Evolutionary conservation across 2,888 invertebrate genomes (phyloP).

Genomic region (Aporophyla lueneburgensis): DNA sequence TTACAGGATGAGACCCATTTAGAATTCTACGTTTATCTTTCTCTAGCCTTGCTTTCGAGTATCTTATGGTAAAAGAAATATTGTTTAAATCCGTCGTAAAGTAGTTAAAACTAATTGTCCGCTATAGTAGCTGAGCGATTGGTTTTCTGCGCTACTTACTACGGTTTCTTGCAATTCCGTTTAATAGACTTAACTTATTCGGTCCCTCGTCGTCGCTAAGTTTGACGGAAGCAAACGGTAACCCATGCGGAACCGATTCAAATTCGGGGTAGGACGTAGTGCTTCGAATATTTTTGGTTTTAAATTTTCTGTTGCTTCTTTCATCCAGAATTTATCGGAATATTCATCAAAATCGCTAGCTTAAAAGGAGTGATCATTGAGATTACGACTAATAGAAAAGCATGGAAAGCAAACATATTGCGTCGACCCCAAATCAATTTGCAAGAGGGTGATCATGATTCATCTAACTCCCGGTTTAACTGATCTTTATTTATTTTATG

Average conservation of each 20-base stretch:
- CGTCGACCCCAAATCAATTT: too few species aligned
- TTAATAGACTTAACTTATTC: slow-evolving; percentile 3
- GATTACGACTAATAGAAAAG: too few species aligned
- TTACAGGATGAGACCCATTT: neutral
- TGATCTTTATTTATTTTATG: too few species aligned
- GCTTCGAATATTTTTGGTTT: too few species aligned
- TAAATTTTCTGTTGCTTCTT: neutral
- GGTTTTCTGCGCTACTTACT: slow-evolving; percentile 46
- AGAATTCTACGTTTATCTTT: neutral
- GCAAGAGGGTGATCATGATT: too few species aligned
- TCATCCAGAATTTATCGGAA: neutral
- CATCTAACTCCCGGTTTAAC: too few species aligned
- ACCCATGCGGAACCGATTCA: neutral
- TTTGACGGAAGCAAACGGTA: neutral
- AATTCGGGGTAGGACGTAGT: neutral
- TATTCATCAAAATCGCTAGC: neutral
- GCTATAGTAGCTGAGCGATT: slow-evolving; percentile 10
- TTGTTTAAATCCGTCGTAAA: slow-evolving; percentile 1
- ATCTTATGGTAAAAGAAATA: neutral
- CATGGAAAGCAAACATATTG: too few species aligned
- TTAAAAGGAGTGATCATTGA: too few species aligned
- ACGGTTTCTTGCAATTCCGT: slow-evolving; percentile 29
- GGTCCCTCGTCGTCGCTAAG: neutral
- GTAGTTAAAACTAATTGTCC: slow-evolving; percentile 22
- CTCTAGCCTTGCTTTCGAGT: neutral